phyloP scores from a whole-genome alignment of 2,888 invertebrate species.

The Luffia ferchaultella region DNA sequence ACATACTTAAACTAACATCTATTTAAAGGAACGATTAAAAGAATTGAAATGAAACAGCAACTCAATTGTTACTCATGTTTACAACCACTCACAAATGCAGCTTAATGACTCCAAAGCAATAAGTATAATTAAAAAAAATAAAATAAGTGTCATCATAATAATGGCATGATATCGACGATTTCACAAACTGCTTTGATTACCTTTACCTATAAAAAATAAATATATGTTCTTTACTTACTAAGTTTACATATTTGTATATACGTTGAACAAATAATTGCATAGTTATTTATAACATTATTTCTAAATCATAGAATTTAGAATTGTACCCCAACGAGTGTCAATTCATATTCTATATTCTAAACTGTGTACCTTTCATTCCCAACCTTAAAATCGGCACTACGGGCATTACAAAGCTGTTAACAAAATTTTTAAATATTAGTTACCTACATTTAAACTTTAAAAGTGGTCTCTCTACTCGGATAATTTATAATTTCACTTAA shows the following conservation, averaged over 20 bases:
- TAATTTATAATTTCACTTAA: no score
- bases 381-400: no score
- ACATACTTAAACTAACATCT: neutral
- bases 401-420: no score
- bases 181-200: slow-evolving; percentile 8
- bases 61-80: slow-evolving; percentile 57
- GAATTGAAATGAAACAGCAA: slow-evolving; percentile 32
- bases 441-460: no score
- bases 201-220: slow-evolving; percentile 31
- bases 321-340: no score
- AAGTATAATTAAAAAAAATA: slow-evolving; percentile 45
- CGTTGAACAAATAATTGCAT: no score
- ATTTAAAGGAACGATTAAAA: neutral
- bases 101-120: slow-evolving; percentile 50
- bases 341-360: no score
- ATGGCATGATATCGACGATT: slow-evolving; percentile 54
- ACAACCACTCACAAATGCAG: slow-evolving; percentile 62
- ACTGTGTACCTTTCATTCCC: neutral
- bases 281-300: no score
- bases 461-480: no score
- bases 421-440: no score
- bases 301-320: no score
- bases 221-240: slow-evolving; percentile 10
- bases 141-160: slow-evolving; percentile 42
- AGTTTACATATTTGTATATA: neutral